Percentiles rank a stretch among this genome's conserved stretches.
Evolutionary conservation across 2,113 vertebrate species (phyloP).

Genomic region (Bucco capensis): DNA sequence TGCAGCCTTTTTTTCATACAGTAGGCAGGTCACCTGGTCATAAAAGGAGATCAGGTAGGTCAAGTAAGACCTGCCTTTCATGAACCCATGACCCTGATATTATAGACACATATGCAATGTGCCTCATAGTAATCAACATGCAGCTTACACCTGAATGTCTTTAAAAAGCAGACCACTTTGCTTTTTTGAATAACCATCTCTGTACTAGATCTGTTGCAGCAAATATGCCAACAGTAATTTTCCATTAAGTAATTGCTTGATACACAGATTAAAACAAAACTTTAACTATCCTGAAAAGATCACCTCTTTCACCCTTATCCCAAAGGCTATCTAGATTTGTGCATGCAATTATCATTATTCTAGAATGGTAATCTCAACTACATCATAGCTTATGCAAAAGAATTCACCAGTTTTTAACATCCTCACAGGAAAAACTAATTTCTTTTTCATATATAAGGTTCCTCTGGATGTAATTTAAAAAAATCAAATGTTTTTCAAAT

Average conservation of each 20-base stretch:
- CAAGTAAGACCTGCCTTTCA: no score
- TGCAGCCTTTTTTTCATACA: no score
- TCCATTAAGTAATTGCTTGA: background rate
- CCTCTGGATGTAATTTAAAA: background rate
- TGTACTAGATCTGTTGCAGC: background rate
- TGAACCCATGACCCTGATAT: no score
- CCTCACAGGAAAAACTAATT: background rate
- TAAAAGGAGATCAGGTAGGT: no score
- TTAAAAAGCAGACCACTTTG: background rate
- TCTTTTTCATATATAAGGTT: background rate
- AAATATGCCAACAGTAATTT: background rate
- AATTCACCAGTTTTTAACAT: background rate
- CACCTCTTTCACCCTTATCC: background rate
- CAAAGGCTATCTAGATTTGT: background rate
- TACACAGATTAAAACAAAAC: background rate
- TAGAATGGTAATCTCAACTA: background rate
- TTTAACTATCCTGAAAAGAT: background rate
- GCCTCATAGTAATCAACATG: background rate
- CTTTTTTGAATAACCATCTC: background rate
- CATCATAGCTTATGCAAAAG: background rate
- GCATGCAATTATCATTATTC: background rate
- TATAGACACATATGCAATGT: background rate
- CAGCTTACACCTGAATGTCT: background rate
- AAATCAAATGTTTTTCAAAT: background rate
- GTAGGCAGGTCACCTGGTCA: no score